A percentile compares a stretch with the other conserved stretches of the same genome.
Conservation (phyloP, 2,888 invertebrate genomes). For the Lochmaea crataegi region DNA sequence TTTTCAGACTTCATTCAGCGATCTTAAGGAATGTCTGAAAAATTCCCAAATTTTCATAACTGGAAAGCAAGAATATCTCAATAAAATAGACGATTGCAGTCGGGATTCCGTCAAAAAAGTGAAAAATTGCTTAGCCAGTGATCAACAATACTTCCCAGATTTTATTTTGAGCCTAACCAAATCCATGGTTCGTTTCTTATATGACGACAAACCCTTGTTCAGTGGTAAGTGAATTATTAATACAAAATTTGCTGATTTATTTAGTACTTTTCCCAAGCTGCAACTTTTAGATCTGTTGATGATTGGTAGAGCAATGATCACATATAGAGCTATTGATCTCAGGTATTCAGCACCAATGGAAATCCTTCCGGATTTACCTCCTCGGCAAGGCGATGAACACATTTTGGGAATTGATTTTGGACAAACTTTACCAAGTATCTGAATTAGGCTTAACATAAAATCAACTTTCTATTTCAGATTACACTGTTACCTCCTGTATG, state of each 20-base stretch:
- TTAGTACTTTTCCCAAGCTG: too few relatives aligned
- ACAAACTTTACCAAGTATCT: too few relatives aligned
- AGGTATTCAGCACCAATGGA: too few relatives aligned
- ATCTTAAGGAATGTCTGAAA: constrained; percentile 31
- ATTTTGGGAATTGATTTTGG: too few relatives aligned
- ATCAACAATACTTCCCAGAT: constrained; percentile 42
- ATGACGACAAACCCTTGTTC: constrained; percentile 37
- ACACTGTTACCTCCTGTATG: neutral
- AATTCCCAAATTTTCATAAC: constrained; percentile 21
- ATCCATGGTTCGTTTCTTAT: constrained; percentile 39
- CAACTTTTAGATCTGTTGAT: too few relatives aligned
- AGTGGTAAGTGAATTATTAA: constrained; percentile 27
- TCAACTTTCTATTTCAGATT: neutral
- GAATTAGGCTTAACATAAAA: too few relatives aligned
- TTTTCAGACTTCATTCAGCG: constrained; percentile 27
- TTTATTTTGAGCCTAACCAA: constrained; percentile 35
- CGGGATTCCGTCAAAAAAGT: constrained; percentile 28
- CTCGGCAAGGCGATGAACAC: too few relatives aligned
- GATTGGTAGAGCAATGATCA: too few relatives aligned
- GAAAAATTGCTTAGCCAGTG: constrained; percentile 28
- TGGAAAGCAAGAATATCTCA: constrained; percentile 32
- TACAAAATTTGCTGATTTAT: too few relatives aligned
- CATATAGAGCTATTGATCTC: too few relatives aligned
- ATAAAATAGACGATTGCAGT: constrained; percentile 34
- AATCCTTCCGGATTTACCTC: too few relatives aligned